Base-by-base conservation (phyloP, 2,113 vertebrate genomes). In the Turnix velox region DNA sequence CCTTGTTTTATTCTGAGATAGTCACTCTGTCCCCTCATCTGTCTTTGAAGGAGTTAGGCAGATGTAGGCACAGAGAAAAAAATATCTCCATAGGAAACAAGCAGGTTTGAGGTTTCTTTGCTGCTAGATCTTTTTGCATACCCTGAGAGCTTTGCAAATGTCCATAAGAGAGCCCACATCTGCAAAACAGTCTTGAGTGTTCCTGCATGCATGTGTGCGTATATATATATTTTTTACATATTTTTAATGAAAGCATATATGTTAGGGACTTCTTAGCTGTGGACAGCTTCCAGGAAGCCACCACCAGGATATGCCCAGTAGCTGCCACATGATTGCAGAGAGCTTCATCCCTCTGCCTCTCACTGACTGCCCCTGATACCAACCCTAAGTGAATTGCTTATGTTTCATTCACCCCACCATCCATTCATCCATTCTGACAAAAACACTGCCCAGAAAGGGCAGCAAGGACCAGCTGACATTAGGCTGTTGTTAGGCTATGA, bases 281-380 rank as follows among this genome's bases (percentile, higher is more conserved):
- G 43, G 52, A 30, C 74, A 74, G 40, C 58, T 90, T 46, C 46
- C 61, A 77, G 65, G 65, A 27, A 79, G 42, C 17, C 62, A 85
- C 46, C 35, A 33, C 10, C 35, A 72, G 69, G 17, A 45, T 54
- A 7, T 0, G 4, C 20, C 52, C 75, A 55, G 43, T 54, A 18
- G 43, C 46, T 63, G 67, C 28, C 62, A 25, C 10, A 2, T 5
- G 18, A 11, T 49, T 33, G 63, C 27, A 84, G 20, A 52, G 24
- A 30, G 2, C n/a, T 67, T 31, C 0, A 0, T 35, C 45, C 18
- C 35, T 59, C 51, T 4, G 6, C 14, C 3, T 35, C 49, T 61
- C 57, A 3, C 0, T 1, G 57, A 5, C 0, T 0, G 79, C 39
- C 17, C 52, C 45, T 68, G 42, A 30, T 17, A 28, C 13, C 4